Evolutionary conservation across 2,797 vertebrate species (phyloP).

Genomic region (Clarias fuscus): DNA sequence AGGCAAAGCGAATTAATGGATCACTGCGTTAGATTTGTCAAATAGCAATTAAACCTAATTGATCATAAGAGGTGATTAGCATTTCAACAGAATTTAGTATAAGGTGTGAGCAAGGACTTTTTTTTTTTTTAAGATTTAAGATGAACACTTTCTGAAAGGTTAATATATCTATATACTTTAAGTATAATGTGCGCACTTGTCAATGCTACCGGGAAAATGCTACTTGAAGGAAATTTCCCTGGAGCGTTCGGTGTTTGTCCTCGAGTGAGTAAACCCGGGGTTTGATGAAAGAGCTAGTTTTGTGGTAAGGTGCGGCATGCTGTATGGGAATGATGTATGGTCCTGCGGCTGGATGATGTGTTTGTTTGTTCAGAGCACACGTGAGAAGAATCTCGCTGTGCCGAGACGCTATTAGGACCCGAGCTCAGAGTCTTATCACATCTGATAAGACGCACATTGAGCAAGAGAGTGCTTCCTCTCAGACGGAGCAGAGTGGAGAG

Average conservation of each 20-base stretch:
- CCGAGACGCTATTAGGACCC: slow-evolving; percentile 58
- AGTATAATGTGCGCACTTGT: neutral
- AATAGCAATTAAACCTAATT: neutral
- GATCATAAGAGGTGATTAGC: neutral
- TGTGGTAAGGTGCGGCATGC: slow-evolving; percentile 35
- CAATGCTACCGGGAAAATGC: neutral
- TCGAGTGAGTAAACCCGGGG: slow-evolving; percentile 6
- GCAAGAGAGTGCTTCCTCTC: slow-evolving; percentile 55
- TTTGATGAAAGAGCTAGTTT: slow-evolving; percentile 38
- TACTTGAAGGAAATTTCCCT: slow-evolving; percentile 16
- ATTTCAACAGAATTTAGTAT: neutral
- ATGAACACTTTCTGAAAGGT: neutral
- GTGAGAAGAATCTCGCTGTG: slow-evolving; percentile 57
- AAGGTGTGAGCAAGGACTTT: neutral
- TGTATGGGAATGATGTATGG: slow-evolving; percentile 57
- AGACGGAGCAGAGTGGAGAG: slow-evolving; percentile 42
- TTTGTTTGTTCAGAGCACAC: slow-evolving; percentile 54
- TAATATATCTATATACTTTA: neutral
- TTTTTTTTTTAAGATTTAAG: neutral
- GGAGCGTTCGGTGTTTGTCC: slow-evolving; percentile 17
- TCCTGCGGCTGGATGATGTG: slow-evolving; percentile 52
- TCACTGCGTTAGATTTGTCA: neutral
- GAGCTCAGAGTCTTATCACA: slow-evolving; percentile 58
- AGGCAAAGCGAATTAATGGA: too few species aligned
- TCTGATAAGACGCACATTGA: slow-evolving; percentile 58